These are phyloP conservation scores for Tenthredo scrophulariae DNA, from an alignment of 2,888 invertebrate species.

Conservation along the genomic window DNA sequence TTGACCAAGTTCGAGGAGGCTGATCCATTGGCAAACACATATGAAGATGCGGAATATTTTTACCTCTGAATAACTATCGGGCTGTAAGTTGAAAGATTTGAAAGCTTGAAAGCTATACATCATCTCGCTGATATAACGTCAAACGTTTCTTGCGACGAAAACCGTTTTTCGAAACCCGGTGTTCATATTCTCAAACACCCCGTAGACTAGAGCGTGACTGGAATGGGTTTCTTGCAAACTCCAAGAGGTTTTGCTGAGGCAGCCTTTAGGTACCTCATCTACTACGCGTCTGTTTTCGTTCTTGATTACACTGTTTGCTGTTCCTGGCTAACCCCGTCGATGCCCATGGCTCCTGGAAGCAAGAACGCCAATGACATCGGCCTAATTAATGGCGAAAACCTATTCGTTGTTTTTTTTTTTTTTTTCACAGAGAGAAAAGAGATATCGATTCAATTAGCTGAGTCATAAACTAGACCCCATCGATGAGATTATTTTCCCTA, in stretches of 20 bases:
- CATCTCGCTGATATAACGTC: background rate
- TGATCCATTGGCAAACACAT: background rate
- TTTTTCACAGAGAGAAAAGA: background rate
- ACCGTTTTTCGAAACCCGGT: slow-evolving; percentile 17
- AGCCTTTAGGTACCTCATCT: slow-evolving; percentile 52
- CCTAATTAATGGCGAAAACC: slow-evolving; percentile 26
- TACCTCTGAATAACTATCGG: background rate
- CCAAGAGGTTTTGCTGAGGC: slow-evolving; percentile 59
- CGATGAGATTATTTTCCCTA: background rate
- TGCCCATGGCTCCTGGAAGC: background rate
- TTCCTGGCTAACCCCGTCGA: slow-evolving; percentile 59
- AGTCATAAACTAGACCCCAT: background rate
- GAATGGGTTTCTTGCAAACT: slow-evolving; percentile 61
- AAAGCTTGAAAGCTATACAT: background rate
- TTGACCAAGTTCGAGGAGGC: slow-evolving; percentile 37
- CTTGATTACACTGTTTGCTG: slow-evolving; percentile 67
- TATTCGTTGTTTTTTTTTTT: slow-evolving; percentile 7
- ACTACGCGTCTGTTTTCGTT: slow-evolving; percentile 62
- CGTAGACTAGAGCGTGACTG: slow-evolving; percentile 44
- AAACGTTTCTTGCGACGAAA: slow-evolving; percentile 19
- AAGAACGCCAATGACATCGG: slow-evolving; percentile 37
- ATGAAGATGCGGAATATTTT: slow-evolving; percentile 21
- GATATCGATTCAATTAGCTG: slow-evolving; percentile 35
- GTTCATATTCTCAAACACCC: slow-evolving; percentile 24
- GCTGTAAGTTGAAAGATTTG: slow-evolving; percentile 29